A percentile compares a stretch with the other conserved stretches of the same genome.
Evolutionary conservation across 1,140 invertebrate species (phyloP).

Genomic region (Zaprionus davidi): DNA sequence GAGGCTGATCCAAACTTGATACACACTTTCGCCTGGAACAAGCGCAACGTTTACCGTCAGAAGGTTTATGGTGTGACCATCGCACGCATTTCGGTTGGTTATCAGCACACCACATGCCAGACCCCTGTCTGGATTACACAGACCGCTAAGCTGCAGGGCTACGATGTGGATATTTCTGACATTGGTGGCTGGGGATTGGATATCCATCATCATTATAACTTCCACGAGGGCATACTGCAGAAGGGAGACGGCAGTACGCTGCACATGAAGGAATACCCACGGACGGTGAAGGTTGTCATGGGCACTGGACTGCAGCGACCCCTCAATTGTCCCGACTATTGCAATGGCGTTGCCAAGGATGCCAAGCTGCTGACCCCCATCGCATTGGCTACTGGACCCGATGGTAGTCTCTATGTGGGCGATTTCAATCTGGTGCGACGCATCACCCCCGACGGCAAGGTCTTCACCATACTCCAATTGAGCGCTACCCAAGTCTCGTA

Average conservation of each 20-base stretch:
- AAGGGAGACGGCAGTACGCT: slow-evolving; percentile 97
- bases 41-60: slow-evolving; percentile 98
- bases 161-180: slow-evolving; percentile 98
- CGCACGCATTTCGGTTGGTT: slow-evolving; percentile 95
- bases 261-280: slow-evolving; percentile 96
- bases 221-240: slow-evolving; percentile 97
- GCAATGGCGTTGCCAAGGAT: slow-evolving; percentile 94
- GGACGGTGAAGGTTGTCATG: slow-evolving; percentile 95
- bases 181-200: slow-evolving; percentile 98
- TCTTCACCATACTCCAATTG: slow-evolving; percentile 96
- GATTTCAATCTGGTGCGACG: slow-evolving; percentile 98
- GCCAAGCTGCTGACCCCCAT: slow-evolving; percentile 95
- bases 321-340: slow-evolving; percentile 90
- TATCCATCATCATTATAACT: slow-evolving; percentile 99
- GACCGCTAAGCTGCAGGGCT: slow-evolving; percentile 96
- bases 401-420: slow-evolving; percentile 98
- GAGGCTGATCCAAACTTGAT: slow-evolving; percentile 97
- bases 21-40: slow-evolving; percentile 98
- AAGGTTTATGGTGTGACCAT: slow-evolving; percentile 96
- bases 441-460: slow-evolving; percentile 95
- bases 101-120: slow-evolving; percentile 95
- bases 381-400: slow-evolving; percentile 95
- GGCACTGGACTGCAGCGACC: slow-evolving; percentile 95
- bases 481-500: slow-evolving; percentile 96
- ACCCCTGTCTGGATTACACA: slow-evolving; percentile 97